These are phyloP conservation scores for Tapera naevia DNA, from an alignment of 2,797 vertebrate genomes.

Conservation along the genomic window DNA sequence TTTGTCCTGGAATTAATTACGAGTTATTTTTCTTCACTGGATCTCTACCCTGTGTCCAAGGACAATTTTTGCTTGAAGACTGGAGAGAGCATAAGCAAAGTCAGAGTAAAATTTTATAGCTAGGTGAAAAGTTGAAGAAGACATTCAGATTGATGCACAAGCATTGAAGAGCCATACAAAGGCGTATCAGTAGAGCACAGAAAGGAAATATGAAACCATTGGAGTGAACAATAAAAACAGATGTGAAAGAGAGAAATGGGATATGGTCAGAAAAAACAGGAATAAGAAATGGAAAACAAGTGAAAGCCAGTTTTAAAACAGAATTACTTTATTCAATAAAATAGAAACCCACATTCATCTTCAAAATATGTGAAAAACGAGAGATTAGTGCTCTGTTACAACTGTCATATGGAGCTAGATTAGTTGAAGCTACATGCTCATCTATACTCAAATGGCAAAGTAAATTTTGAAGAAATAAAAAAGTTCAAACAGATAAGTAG, in stretches of 20 bases:
- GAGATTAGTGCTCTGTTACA: not conserved
- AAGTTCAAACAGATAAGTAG: not conserved
- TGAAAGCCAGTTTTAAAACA: not conserved
- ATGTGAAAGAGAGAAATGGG: not conserved
- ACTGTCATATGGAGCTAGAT: not conserved
- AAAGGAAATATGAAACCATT: not conserved
- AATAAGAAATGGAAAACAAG: not conserved
- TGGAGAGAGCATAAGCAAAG: not conserved
- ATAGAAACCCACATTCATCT: not conserved
- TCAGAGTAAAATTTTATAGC: not conserved
- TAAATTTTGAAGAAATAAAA: not conserved
- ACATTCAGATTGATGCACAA: not conserved
- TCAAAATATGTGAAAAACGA: not conserved
- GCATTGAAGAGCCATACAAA: not conserved
- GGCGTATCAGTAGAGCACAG: accelerated
- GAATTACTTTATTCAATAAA: not conserved
- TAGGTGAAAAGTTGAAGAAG: not conserved
- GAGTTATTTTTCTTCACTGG: not conserved
- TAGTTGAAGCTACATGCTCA: not conserved
- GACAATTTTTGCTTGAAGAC: not conserved
- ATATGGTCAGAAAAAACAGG: not conserved
- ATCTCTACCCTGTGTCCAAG: not conserved
- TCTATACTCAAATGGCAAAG: not conserved
- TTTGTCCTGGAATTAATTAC: not conserved
- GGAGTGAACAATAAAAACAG: not conserved